Evolutionary conservation across 2,797 vertebrate species (phyloP).

Genomic region (Meda fulgida): DNA sequence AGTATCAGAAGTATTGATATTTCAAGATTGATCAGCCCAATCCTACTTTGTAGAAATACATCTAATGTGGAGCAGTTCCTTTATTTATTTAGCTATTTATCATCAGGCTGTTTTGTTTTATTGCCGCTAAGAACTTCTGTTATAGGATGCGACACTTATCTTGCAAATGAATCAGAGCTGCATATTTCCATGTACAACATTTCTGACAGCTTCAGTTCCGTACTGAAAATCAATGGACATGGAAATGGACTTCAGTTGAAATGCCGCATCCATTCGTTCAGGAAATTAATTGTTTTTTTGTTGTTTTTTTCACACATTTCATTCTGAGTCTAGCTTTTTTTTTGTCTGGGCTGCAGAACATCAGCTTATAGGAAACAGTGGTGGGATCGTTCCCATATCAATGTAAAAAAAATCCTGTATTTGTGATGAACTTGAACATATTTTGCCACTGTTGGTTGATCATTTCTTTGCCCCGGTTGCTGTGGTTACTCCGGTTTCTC

Average conservation of each 20-base stretch:
- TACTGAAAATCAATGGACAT: constrained; percentile 9
- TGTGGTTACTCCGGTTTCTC: background rate
- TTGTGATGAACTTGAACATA: background rate
- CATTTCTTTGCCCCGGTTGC: constrained; percentile 16
- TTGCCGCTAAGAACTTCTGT: background rate
- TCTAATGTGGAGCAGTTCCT: background rate
- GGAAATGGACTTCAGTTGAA: background rate
- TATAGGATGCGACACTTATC: background rate
- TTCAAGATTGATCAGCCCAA: background rate
- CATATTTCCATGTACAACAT: background rate
- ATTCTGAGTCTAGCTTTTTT: background rate
- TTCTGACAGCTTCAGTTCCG: constrained; percentile 12
- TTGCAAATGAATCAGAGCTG: background rate
- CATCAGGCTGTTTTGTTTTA: constrained; percentile 7
- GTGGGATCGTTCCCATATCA: background rate
- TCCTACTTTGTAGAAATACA: background rate
- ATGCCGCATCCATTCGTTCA: constrained; percentile 7
- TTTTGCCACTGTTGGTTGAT: constrained; percentile 7
- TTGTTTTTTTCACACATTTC: background rate
- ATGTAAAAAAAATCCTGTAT: background rate
- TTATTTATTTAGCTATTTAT: constrained; percentile 1
- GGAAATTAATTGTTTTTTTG: background rate
- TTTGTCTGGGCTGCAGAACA: background rate
- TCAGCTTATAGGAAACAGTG: background rate
- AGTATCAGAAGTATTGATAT: background rate